Base-by-base conservation (phyloP, 2,113 vertebrate species). In the Heptranchias perlo region DNA sequence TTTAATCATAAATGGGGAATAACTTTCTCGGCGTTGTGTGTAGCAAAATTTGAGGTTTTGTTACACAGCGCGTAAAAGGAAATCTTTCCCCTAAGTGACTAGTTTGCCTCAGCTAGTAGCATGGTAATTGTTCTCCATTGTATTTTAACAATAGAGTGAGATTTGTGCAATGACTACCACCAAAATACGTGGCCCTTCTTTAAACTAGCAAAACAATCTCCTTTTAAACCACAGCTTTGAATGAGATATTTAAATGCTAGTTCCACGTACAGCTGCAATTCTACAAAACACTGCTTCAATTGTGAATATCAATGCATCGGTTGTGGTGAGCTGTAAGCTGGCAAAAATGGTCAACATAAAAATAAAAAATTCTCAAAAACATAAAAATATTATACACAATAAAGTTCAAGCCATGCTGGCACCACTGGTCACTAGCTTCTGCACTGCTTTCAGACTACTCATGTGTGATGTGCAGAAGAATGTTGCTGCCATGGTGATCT, bases 171-270 rank as follows among this genome's bases (percentile, higher is more conserved):
- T 14, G 58, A 52, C 73, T 44, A 69, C 64, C 35, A 28, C 28
- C 2, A 6, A 93, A 65, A 13, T 44, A 25, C 62, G 11, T 39
- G 14, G 91, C 14, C 25, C 23, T 69, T 52, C 73, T 93, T 44
- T 6, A 91, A 64, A 21, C 6, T 39, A 44, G 44, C 6, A 39
- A 89, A 89, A 25, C 10, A 49, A 52, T 18, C 28, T 49, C 23
- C 47, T 95, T 95, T 95, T 35, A 95, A 95, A 69, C 28, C 39
- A 49, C 47, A 28, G 0, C 62, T 94, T 65, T 95, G 94, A 94
- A 94, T 67, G 25, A 94, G 94, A 73, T 39, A 49, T 69, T 67
- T 95, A 69, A 47, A 67, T 69, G 25, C 5, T 52, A 35, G 65
- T 95, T 47, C 69, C 44, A 69, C 44, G 28, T 49, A 52, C 47